Evolutionary conservation across 1,140 invertebrate genomes (phyloP), one percentile per base, ranked within the genome.

Genomic region (Drosophila oshimai): DNA sequence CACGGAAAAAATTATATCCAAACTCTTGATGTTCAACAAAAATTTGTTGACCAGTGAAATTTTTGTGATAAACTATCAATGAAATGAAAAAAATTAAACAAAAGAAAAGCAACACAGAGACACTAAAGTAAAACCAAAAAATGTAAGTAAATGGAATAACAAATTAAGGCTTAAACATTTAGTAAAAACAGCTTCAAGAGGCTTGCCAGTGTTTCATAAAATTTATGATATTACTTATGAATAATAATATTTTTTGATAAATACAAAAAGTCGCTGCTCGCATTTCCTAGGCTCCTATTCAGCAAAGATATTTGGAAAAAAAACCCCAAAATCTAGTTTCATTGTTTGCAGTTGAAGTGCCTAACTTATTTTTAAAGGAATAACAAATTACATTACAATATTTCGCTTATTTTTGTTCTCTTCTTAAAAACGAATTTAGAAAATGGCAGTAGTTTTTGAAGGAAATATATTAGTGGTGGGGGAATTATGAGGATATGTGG

Each of bases 31-130:
- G 20, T 9, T 0, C 29, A 31, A 22, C 24, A 26, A 44, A 61
- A 22, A 20, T 24, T 13, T n/a, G 15, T 12, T 34, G 53, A 44
- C 58, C 28, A 42, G 58, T 58, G 36, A 47, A 72, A 72, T 75
- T 79, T 81, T 86, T 84, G 80, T 84, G 80, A 84, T 87, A 81
- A 70, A 83, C 77, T 88, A 74, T 87, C 77, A 81, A 87, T 77
- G 74, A 78, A 74, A 70, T 55, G 47, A 53, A 71, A 64, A 61
- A 71, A 31, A 26, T 4, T 3, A 31, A 28, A 60, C 17, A 31
- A 3, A 18, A 15, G 6, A 10, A 31, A 53, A n/a, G n/a, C 4
- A 41, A 53, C 20, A 68, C 15, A 58, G 34, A 36, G 5, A 50
- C 18, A 57, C 12, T 36, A 34, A 39, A 29, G 24, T 13, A 41